Percentiles rank a stretch among this genome's conserved stretches.
These are phyloP conservation scores for Geotrupes spiniger DNA, from an alignment of 2,888 invertebrate species.

Conservation along the genomic window DNA sequence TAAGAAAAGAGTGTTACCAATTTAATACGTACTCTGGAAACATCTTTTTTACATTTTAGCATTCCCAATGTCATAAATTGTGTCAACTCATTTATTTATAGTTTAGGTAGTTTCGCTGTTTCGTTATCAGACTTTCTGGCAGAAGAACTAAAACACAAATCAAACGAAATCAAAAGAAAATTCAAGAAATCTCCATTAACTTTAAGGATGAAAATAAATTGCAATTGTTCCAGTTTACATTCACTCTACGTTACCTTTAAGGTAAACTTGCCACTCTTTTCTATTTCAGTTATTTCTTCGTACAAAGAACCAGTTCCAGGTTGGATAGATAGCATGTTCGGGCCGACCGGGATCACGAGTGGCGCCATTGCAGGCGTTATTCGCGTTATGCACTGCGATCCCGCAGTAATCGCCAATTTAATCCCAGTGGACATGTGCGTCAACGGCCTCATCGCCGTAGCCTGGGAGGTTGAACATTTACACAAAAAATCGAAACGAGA, in stretches of 20 bases:
- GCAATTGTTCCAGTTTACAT: neutral
- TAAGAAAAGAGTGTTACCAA: too few species aligned
- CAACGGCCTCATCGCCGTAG: conserved; percentile 76
- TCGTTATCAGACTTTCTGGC: too few species aligned
- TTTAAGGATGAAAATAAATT: neutral
- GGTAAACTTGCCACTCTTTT: neutral
- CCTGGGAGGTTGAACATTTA: conserved; percentile 63
- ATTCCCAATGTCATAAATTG: too few species aligned
- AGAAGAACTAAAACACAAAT: too few species aligned
- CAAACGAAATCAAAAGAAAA: too few species aligned
- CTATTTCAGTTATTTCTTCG: conserved; percentile 60
- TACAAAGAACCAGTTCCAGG: conserved; percentile 74
- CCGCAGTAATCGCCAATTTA: conserved; percentile 70
- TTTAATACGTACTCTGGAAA: too few species aligned
- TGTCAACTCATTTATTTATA: too few species aligned
- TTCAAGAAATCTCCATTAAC: too few species aligned
- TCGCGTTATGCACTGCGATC: conserved; percentile 69
- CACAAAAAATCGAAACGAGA: conserved; percentile 21
- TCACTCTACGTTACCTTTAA: neutral
- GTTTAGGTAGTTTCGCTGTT: too few species aligned
- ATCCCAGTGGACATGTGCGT: conserved; percentile 75
- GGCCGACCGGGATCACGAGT: conserved; percentile 74
- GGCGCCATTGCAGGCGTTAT: conserved; percentile 77
- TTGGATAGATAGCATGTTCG: conserved; percentile 91
- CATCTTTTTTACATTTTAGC: too few species aligned